Percentiles rank a stretch among this genome's conserved stretches.
Conservation (phyloP, 1,140 invertebrate genomes). For the Drosophila lini region DNA sequence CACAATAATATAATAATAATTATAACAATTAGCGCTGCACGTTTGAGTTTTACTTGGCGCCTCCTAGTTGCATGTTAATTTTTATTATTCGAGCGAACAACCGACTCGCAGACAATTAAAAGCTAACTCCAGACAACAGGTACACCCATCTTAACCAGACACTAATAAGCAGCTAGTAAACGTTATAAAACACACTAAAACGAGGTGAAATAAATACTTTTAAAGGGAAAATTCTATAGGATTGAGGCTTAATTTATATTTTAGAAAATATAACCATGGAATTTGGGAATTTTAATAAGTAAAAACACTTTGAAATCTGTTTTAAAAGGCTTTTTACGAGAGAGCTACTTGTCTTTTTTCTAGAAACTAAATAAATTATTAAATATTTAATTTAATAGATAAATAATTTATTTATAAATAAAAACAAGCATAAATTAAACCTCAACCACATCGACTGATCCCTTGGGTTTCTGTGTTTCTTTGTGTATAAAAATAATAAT, state of each 20-base stretch:
- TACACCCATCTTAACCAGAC: constrained; percentile 33
- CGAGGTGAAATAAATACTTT: background rate
- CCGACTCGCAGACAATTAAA: constrained; percentile 19
- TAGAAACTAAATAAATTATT: background rate
- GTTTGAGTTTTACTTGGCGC: constrained; percentile 71
- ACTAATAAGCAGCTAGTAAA: constrained; percentile 33
- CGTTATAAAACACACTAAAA: constrained; percentile 4
- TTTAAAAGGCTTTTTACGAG: background rate
- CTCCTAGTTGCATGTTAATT: constrained; percentile 52
- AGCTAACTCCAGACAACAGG: constrained; percentile 30
- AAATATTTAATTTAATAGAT: background rate
- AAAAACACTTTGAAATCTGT: background rate
- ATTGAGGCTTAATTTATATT: background rate
- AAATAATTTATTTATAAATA: background rate
- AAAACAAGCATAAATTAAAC: background rate
- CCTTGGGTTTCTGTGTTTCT: background rate
- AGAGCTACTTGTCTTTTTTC: background rate
- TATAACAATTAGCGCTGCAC: constrained; percentile 55
- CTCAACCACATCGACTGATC: background rate
- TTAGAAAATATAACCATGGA: background rate
- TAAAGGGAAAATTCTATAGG: background rate
- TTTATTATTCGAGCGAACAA: constrained; percentile 19
- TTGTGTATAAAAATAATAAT: background rate
- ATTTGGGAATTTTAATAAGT: background rate
- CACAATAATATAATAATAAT: constrained; percentile 5